Conservation (phyloP, 2,797 vertebrate genomes). For the Sebastiscus albofasciatus region DNA sequence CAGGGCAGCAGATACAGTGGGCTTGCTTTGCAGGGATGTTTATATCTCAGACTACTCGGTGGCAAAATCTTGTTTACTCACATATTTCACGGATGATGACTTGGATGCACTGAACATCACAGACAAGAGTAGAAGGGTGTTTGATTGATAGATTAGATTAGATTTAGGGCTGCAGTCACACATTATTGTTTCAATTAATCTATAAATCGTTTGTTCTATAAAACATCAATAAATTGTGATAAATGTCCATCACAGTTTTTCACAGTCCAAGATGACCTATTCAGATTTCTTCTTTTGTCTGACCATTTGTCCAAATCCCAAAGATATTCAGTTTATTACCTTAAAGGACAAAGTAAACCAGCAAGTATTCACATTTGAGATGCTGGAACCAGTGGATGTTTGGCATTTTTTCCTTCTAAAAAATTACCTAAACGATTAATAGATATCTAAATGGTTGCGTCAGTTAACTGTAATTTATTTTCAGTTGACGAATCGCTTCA, state of each 20-base stretch:
- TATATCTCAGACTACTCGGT: not conserved
- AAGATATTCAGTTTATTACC: not conserved
- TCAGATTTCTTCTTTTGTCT: not conserved
- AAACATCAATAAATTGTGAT: not conserved
- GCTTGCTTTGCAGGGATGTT: slow-evolving; percentile 16
- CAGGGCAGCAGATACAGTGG: not conserved
- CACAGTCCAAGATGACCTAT: not conserved
- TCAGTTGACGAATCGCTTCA: not conserved
- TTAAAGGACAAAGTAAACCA: not conserved
- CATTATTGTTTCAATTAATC: not conserved
- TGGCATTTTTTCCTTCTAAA: not conserved
- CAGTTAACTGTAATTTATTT: too few species aligned
- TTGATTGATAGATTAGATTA: not conserved
- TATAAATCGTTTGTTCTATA: not conserved
- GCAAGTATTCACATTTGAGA: not conserved
- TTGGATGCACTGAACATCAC: not conserved
- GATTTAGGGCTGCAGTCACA: not conserved
- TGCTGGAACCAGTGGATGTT: not conserved
- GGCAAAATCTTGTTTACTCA: slow-evolving; percentile 13
- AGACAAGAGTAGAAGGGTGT: not conserved
- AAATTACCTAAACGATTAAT: not conserved
- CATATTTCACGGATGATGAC: not conserved
- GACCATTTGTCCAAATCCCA: not conserved
- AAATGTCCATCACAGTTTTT: not conserved
- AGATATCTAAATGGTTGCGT: not conserved